Conservation (phyloP, 2,888 invertebrate species). For the Gari tellinella region DNA sequence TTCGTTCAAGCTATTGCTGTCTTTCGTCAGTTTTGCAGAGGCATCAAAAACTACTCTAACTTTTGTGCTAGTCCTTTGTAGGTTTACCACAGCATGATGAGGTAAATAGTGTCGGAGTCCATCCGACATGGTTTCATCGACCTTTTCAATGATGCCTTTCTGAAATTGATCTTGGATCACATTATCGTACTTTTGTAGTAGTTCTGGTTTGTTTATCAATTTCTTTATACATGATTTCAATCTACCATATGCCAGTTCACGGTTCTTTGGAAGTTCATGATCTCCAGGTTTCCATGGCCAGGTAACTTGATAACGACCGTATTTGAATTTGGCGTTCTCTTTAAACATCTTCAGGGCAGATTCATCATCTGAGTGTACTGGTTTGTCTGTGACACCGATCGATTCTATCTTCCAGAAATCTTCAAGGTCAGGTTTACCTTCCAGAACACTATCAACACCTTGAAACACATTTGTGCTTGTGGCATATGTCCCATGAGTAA, state of each 20-base stretch:
- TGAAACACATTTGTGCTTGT: not conserved
- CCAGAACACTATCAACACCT: not conserved
- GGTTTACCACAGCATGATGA: constrained; percentile 34
- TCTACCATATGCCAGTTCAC: constrained; percentile 20
- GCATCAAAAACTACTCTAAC: constrained; percentile 25
- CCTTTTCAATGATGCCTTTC: constrained; percentile 37
- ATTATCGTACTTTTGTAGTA: constrained; percentile 22
- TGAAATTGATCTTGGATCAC: no score
- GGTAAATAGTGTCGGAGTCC: constrained; percentile 23
- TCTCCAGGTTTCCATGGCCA: constrained; percentile 31
- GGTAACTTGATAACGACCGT: constrained; percentile 21
- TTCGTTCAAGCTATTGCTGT: constrained; percentile 20
- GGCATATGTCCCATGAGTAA: not conserved
- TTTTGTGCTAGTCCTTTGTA: constrained; percentile 15
- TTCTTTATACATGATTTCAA: constrained; percentile 9
- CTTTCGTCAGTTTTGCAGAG: constrained; percentile 9
- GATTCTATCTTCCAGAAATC: constrained; percentile 28
- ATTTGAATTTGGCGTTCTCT: constrained; percentile 8
- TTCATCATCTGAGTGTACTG: constrained; percentile 7
- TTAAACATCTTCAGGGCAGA: not conserved
- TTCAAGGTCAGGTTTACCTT: constrained; percentile 13
- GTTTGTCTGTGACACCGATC: constrained; percentile 11
- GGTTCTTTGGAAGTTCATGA: constrained; percentile 17
- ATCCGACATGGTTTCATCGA: not conserved
- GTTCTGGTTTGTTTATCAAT: constrained; percentile 25